phyloP scores from a whole-genome alignment of 2,113 vertebrate genomes.

The Oryzias woworae region DNA sequence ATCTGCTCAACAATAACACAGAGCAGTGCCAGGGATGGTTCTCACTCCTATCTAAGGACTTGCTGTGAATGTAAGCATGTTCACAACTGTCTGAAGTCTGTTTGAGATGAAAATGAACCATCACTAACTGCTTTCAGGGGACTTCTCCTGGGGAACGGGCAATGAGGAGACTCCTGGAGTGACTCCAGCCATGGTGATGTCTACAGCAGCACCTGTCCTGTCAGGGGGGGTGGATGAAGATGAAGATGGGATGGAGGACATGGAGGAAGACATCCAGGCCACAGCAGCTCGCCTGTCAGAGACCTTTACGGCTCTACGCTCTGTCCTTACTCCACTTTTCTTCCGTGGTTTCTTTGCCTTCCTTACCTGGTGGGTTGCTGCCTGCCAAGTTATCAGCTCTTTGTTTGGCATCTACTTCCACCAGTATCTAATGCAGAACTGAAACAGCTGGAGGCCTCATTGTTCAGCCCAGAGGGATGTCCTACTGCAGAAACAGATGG shows the following conservation, averaged over 20 bases:
- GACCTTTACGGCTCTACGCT: constrained; percentile 70
- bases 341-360: constrained; percentile 88
- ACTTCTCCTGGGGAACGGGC: constrained; percentile 86
- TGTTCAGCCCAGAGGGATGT: too few relatives aligned
- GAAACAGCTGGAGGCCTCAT: constrained; percentile 35
- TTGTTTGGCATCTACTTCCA: constrained; percentile 96
- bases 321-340: constrained; percentile 83
- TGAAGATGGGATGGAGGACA: constrained; percentile 67
- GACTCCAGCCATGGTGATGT: constrained; percentile 26
- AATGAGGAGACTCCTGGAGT: constrained; percentile 51
- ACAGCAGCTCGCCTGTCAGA: constrained; percentile 79
- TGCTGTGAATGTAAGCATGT: too few relatives aligned
- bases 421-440: constrained; percentile 85
- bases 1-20: too few relatives aligned
- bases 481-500: not conserved
- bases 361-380: constrained; percentile 92
- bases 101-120: not conserved
- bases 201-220: not conserved
- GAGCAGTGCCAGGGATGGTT: too few relatives aligned
- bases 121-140: constrained; percentile 68
- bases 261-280: constrained; percentile 79
- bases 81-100: not conserved
- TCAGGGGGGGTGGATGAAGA: constrained; percentile 59
- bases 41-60: too few relatives aligned
- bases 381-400: constrained; percentile 90